phyloP scores from a whole-genome alignment of 37 sponge, comb jelly and placozoan genomes.

The Spongilla lacustris region DNA sequence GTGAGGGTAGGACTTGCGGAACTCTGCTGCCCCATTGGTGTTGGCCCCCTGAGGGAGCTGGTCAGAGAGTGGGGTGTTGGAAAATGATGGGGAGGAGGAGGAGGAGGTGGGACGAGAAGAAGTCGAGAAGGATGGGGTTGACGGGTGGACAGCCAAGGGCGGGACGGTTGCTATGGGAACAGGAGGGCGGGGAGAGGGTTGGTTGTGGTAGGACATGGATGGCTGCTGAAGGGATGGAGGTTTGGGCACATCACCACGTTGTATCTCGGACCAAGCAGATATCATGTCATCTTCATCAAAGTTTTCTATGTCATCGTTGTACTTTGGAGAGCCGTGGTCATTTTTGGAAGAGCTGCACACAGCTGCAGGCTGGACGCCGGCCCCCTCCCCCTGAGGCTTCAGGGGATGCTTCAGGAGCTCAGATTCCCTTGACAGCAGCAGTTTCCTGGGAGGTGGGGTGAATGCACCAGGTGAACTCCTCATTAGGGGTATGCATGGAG shows the following conservation, averaged over 20 bases:
- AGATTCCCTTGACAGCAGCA: too few species aligned
- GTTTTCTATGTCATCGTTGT: background rate
- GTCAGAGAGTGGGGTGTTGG: background rate
- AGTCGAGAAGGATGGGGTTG: slow-evolving; percentile 7
- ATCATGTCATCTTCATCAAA: background rate
- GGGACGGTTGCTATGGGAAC: background rate
- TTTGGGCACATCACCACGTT: too few species aligned
- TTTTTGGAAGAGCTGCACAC: too few species aligned
- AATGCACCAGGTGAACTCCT: too few species aligned
- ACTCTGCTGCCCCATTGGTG: slow-evolving; percentile 39
- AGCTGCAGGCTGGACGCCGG: too few species aligned
- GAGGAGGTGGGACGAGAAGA: background rate
- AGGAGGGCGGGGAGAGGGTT: background rate
- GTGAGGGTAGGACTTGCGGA: slow-evolving; percentile 60
- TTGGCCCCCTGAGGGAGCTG: background rate
- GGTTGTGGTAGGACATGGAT: too few species aligned
- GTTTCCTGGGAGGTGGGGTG: too few species aligned
- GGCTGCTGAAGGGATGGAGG: too few species aligned
- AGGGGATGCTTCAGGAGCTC: too few species aligned
- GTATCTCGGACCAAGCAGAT: background rate
- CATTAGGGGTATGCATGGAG: too few species aligned
- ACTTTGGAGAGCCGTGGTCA: background rate
- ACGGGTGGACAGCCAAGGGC: background rate
- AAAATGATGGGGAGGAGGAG: background rate
- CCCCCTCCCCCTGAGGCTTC: too few species aligned